Percentiles rank a stretch among this genome's conserved stretches.
These are phyloP conservation scores for Drosophila hamatofila DNA, from an alignment of 2,888 invertebrate species.

Conservation along the genomic window DNA sequence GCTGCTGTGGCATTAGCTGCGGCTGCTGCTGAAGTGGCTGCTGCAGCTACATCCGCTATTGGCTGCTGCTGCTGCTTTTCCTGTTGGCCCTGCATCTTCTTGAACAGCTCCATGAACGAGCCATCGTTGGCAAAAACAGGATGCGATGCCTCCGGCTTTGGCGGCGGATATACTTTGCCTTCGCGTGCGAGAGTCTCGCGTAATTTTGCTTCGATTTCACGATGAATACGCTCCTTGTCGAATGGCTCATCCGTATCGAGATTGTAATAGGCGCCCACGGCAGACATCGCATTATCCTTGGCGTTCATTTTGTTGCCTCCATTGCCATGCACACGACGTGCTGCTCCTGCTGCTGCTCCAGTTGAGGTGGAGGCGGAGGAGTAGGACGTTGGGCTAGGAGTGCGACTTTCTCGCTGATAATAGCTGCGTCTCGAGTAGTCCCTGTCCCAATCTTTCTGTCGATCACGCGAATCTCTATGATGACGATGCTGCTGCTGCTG, in stretches of 20 bases:
- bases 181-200: constrained; percentile 84
- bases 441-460: constrained; percentile 34
- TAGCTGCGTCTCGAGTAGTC: constrained; percentile 55
- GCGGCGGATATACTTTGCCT: constrained; percentile 86
- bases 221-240: constrained; percentile 84
- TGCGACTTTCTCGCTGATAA: constrained; percentile 45
- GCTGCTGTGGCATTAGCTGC: constrained; percentile 5
- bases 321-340: constrained; percentile 6
- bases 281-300: constrained; percentile 43
- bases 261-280: constrained; percentile 79
- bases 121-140: constrained; percentile 90
- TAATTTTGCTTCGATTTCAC: constrained; percentile 84
- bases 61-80: constrained; percentile 52
- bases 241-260: constrained; percentile 82
- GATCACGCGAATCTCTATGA: constrained; percentile 58
- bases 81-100: constrained; percentile 89
- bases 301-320: constrained; percentile 4
- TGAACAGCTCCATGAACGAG: constrained; percentile 95
- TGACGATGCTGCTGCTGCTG: constrained; percentile 35
- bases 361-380: neutral
- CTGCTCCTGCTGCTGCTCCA: neutral
- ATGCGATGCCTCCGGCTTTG: constrained; percentile 88
- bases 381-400: constrained; percentile 43
- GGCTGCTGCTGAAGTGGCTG: constrained; percentile 4
- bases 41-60: neutral